A percentile compares a stretch with the other conserved stretches of the same genome.
Evolutionary conservation across 2,888 invertebrate genomes (phyloP).

Genomic region (Drosophila neoperkinsi): DNA sequence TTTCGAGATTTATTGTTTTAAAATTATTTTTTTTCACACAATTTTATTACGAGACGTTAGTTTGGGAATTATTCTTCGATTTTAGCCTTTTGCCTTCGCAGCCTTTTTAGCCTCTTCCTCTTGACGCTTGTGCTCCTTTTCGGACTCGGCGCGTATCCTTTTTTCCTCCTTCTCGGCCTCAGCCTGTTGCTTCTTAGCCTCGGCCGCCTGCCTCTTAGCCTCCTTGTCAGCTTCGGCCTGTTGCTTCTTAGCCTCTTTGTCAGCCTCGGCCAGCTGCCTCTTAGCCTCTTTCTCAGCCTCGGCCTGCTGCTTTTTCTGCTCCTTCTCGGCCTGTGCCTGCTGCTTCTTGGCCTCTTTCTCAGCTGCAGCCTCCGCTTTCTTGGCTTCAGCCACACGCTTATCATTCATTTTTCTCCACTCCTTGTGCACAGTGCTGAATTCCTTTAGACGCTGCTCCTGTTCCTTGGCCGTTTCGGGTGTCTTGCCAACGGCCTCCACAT

Average conservation of each 20-base stretch:
- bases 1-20: neutral
- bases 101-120: neutral
- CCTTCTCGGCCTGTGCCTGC: conserved; percentile 23
- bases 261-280: conserved; percentile 7
- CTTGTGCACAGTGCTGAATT: conserved; percentile 31
- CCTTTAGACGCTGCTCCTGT: conserved; percentile 24
- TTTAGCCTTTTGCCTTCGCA: neutral
- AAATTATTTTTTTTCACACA: neutral
- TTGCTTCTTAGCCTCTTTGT: conserved; percentile 8
- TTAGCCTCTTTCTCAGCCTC: conserved; percentile 17
- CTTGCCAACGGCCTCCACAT: conserved; percentile 33
- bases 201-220: conserved; percentile 6
- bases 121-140: conserved; percentile 4
- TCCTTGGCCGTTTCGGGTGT: conserved; percentile 44
- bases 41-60: conserved; percentile 1
- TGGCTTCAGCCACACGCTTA: conserved; percentile 30
- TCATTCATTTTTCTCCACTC: conserved; percentile 39
- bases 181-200: conserved; percentile 6
- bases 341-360: conserved; percentile 38
- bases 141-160: neutral
- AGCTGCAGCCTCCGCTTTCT: conserved; percentile 12
- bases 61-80: conserved; percentile 2
- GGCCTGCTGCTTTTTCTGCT: conserved; percentile 20
- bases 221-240: conserved; percentile 11
- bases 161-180: conserved; percentile 8